Conservation (phyloP, 2,113 vertebrate genomes). For the Platysteira castanea region DNA sequence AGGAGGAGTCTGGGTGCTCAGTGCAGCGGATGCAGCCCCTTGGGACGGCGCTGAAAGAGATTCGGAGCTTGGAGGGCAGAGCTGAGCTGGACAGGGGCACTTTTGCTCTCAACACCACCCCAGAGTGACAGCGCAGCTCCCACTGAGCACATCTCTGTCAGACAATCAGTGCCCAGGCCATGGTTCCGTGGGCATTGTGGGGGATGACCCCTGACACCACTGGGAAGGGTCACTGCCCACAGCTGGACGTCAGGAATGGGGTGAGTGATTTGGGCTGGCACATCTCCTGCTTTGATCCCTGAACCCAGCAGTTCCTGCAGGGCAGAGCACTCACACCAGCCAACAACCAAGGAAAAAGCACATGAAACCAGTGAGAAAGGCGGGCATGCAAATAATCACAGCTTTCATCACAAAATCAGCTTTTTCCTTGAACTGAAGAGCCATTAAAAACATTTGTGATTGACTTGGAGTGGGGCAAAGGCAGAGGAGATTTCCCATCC, state of each 20-base stretch:
- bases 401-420: background rate
- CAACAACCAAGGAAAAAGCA: fast-evolving
- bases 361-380: fast-evolving
- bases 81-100: background rate
- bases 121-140: fast-evolving
- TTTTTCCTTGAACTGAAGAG: background rate
- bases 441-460: background rate
- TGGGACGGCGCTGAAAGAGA: background rate
- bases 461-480: background rate
- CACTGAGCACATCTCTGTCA: background rate
- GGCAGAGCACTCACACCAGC: background rate
- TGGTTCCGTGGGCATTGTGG: fast-evolving
- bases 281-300: background rate
- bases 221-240: fast-evolving
- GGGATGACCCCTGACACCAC: fast-evolving
- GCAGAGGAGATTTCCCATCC: background rate
- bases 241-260: background rate
- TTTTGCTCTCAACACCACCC: background rate
- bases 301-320: background rate
- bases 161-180: fast-evolving
- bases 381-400: background rate
- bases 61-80: background rate
- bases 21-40: background rate
- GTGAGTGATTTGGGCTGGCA: background rate
- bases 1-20: background rate